Base-by-base conservation (phyloP, 1,140 invertebrate genomes). In the Neocloeon triangulifer region DNA sequence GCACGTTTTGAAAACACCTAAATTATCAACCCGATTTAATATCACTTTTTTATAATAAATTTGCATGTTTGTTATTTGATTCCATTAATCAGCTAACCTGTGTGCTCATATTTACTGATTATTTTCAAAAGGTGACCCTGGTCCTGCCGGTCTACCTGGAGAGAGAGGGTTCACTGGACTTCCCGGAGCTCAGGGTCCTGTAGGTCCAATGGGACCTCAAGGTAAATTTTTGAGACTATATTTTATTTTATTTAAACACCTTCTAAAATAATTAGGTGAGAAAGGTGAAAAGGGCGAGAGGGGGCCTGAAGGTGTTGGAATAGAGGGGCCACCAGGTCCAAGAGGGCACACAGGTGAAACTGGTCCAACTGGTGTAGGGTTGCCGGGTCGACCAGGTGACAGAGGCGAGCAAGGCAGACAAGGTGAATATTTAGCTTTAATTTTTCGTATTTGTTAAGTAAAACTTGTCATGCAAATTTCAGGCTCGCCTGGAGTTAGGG, bases 241-340 rank as follows among this genome's bases (percentile, higher is more conserved):
- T n/a, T n/a, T n/a, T n/a, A n/a, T n/a, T n/a, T n/a, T n/a, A n/a
- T n/a, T n/a, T n/a, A n/a, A n/a, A n/a, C n/a, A n/a, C n/a, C n/a
- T n/a, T n/a, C n/a, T n/a, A n/a, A n/a, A n/a, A n/a, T n/a, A n/a
- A n/a, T n/a, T n/a, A 25, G 73, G 74, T 1, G 62, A 67, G 41
- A 58, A 64, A 39, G 75, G 74, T 1, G 72, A 75, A 32, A 74
- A 72, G 43, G 75, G 75, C 1, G 73, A 77, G 5, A 47, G 64
- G 46, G 74, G 75, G 2, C 48, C 51, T 1, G 63, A 74, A 47
- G 73, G 72, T 2, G 41, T 70, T 21, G 71, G 71, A 1, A 38
- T 64, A 3, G 72, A 72, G 51, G 75, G 75, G n/a, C 61, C 64
- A 2, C 51, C 61, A 28, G 75, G 75, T 22, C 55, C 61, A 2